Conservation (phyloP, 2,113 vertebrate genomes). For the Heteronetta atricapilla region DNA sequence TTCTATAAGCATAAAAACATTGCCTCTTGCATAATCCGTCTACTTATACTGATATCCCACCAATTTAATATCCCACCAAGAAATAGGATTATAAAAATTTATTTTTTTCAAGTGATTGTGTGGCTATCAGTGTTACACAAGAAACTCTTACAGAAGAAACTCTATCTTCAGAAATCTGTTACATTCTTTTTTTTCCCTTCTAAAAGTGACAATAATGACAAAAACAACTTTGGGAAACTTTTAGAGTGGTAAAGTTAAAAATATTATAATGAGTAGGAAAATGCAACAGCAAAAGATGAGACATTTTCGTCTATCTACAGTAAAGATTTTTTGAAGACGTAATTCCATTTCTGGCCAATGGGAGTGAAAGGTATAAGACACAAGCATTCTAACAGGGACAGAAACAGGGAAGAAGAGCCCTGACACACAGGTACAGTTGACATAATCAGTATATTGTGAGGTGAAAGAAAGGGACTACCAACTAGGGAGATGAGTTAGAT, state of each 20-base stretch:
- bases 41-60: neutral
- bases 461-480: neutral
- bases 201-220: neutral
- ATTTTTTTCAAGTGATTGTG: neutral
- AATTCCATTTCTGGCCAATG: neutral
- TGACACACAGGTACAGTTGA: rapidly evolving
- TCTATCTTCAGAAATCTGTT: neutral
- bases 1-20: neutral
- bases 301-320: neutral
- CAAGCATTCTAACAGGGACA: neutral
- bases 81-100: neutral
- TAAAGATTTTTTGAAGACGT: neutral
- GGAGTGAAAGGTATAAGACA: neutral
- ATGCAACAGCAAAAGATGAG: neutral
- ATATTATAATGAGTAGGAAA: neutral
- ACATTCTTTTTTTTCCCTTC: neutral
- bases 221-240: neutral
- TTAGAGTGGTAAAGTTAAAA: neutral
- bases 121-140: neutral
- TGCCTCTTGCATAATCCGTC: neutral
- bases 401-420: neutral
- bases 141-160: neutral
- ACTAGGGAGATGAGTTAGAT: neutral
- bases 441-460: neutral
- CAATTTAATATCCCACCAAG: neutral